Evolutionary conservation across 2,113 vertebrate species (phyloP).

Genomic region (Pica pica): DNA sequence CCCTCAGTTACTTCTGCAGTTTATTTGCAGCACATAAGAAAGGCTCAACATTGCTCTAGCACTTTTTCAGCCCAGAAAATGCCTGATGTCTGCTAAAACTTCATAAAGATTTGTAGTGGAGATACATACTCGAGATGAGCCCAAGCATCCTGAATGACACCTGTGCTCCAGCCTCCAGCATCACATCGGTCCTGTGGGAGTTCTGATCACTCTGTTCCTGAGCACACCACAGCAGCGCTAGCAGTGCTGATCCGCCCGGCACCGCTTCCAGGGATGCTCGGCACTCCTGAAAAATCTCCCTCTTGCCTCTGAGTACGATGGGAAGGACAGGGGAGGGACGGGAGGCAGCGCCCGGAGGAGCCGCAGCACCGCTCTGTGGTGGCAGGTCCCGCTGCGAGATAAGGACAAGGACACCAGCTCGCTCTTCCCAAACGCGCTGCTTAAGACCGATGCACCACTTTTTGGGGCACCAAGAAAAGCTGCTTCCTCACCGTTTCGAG

Average conservation of each 20-base stretch:
- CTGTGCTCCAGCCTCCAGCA: not conserved
- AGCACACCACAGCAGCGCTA: not conserved
- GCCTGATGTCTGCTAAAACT: not conserved
- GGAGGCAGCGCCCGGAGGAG: not conserved
- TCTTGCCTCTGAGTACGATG: accelerated
- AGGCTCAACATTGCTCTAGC: not conserved
- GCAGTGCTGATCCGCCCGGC: not conserved
- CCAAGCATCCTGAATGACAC: not conserved
- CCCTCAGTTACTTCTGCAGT: not conserved
- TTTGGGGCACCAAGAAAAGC: not conserved
- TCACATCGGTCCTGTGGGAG: accelerated
- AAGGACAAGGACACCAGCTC: accelerated
- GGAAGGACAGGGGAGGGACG: not conserved
- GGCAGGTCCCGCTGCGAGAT: not conserved
- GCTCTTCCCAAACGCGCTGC: not conserved
- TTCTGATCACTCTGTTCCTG: accelerated
- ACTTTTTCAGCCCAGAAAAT: not conserved
- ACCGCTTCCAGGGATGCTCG: not conserved
- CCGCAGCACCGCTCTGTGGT: slow-evolving; percentile 10
- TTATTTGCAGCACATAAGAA: not conserved
- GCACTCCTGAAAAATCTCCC: not conserved
- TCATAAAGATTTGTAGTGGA: not conserved
- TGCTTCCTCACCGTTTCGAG: not conserved
- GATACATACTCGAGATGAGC: accelerated
- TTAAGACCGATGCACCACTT: accelerated